Evolutionary conservation across 2,113 vertebrate genomes (phyloP).

Genomic region (Scalopus aquaticus): DNA sequence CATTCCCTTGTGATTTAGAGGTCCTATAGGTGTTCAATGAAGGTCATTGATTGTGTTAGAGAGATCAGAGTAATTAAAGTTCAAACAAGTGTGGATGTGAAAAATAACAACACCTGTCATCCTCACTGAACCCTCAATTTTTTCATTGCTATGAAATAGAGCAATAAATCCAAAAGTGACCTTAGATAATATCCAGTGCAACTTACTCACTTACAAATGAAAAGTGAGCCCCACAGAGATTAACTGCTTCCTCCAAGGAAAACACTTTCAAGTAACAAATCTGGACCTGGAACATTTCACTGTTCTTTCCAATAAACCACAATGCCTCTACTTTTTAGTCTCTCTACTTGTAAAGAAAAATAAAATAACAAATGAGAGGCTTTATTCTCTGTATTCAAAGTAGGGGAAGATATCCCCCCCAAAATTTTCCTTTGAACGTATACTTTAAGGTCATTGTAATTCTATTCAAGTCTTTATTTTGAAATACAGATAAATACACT

Average conservation of each 20-base stretch:
- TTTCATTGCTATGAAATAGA: slow-evolving; percentile 56
- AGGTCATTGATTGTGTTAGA: slow-evolving; percentile 36
- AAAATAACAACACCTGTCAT: slow-evolving; percentile 44
- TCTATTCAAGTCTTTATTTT: background rate
- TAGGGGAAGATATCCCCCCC: background rate
- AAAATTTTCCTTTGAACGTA: background rate
- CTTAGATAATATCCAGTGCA: background rate
- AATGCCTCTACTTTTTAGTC: background rate
- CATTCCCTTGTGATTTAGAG: slow-evolving; percentile 27
- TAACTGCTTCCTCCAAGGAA: background rate
- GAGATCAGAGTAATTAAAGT: slow-evolving; percentile 54
- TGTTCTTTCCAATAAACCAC: background rate
- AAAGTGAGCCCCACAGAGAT: background rate
- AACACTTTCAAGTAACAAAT: background rate
- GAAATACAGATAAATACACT: background rate
- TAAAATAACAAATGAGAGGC: background rate
- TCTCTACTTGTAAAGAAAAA: background rate
- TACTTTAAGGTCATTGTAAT: background rate
- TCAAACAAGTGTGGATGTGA: slow-evolving; percentile 13
- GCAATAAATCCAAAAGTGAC: slow-evolving; percentile 47
- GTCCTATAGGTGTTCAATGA: background rate
- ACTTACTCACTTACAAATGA: background rate
- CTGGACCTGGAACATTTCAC: background rate
- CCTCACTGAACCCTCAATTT: background rate
- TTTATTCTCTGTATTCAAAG: background rate